Conservation (phyloP, 2,113 vertebrate genomes). For the Sander vitreus region DNA sequence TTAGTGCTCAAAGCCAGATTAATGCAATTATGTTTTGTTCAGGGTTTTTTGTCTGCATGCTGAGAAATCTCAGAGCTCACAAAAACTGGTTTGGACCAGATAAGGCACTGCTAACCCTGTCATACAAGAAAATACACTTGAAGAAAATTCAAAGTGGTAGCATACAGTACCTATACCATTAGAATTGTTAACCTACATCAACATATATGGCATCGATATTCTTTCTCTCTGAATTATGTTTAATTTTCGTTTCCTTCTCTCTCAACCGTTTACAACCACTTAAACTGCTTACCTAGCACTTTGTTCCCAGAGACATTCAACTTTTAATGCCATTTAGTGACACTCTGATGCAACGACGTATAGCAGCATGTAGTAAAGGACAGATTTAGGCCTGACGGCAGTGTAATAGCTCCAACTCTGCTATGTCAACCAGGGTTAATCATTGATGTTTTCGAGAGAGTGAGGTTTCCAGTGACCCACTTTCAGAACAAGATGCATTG, state of each 20-base stretch:
- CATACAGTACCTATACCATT: not conserved
- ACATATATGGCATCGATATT: conserved; percentile 1
- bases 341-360: conserved; percentile 38
- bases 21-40: conserved; percentile 16
- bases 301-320: conserved; percentile 24
- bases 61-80: conserved; percentile 32
- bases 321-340: conserved; percentile 48
- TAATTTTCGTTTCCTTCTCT: not conserved
- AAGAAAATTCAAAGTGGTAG: not conserved
- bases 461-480: conserved; percentile 28
- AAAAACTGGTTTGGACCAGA: conserved; percentile 50
- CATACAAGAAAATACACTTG: not conserved
- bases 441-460: conserved; percentile 46
- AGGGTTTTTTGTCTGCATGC: not conserved
- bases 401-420: conserved; percentile 25
- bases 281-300: conserved; percentile 43
- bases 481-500: not conserved
- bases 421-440: conserved; percentile 64
- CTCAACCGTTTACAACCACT: not conserved
- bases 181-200: conserved; percentile 6
- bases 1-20: conserved; percentile 16
- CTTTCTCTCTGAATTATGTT: not conserved
- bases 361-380: conserved; percentile 24
- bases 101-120: not conserved
- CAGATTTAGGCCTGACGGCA: conserved; percentile 9